Evolutionary conservation across 1,140 invertebrate genomes (phyloP), one percentile per base, ranked within the genome.

Genomic region (Cylas formicarius): DNA sequence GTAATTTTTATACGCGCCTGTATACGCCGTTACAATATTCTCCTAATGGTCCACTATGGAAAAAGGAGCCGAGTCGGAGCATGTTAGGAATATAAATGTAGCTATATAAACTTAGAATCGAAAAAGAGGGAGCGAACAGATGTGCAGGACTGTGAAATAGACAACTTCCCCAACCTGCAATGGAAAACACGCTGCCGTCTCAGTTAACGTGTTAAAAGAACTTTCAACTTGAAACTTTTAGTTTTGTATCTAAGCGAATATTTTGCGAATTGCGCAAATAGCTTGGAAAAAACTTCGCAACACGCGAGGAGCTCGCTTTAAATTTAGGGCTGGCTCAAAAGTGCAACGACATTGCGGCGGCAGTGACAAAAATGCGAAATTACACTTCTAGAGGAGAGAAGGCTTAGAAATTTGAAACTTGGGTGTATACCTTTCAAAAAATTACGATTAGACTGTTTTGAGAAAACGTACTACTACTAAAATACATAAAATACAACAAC

Each of bases 111-210:
- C n/a, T 28, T n/a, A 14, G 16, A 14, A 28, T n/a, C 27, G 27
- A 11, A 14, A 2, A 14, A 4, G n/a, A 11, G 27, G 27, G 11
- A 28, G 27, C 16, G n/a, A 28, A 28, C 27, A 28, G 27, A 28
- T 28, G 27, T 28, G 27, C 27, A 11, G 16, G 16, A 28, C 27
- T 28, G 27, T 28, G 27, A 28, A 28, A 28, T 28, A 28, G 27
- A 28, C n/a, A 28, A 28, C 27, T 28, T 4, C 27, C 11, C 27
- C n/a, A 5, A 14, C 11, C n/a, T 28, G 27, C 4, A 28, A 14
- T 14, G 27, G 27, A n/a, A 28, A 14, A 28, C 16, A 28, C 27
- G 16, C n/a, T n/a, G 27, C 16, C n/a, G 27, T 28, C 27, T n/a
- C 27, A 5, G 11, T 4, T 28, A 28, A 28, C 11, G 16, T 28